phyloP scores from a whole-genome alignment of 2,888 invertebrate genomes.

The Strigamia crassipes region DNA sequence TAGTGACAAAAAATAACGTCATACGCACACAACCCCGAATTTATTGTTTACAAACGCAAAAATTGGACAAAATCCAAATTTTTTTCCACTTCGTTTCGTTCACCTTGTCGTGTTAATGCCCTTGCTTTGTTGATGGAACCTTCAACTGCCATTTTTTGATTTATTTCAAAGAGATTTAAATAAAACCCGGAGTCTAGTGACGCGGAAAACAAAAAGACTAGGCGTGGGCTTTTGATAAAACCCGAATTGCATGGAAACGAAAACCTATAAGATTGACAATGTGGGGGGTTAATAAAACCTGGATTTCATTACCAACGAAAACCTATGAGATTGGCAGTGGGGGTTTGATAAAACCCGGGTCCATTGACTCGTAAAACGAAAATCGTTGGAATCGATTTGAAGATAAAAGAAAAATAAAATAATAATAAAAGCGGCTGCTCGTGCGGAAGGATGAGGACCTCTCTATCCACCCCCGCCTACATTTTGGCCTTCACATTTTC shows the following conservation, averaged over 20 bases:
- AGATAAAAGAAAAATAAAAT: background rate
- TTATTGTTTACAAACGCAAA: background rate
- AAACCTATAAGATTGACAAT: too few species aligned
- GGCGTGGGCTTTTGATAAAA: too few species aligned
- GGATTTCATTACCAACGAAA: too few species aligned
- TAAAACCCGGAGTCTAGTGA: too few species aligned
- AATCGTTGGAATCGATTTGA: background rate
- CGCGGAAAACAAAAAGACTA: too few species aligned
- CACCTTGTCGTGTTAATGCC: background rate
- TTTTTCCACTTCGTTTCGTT: background rate
- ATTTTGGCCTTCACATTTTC: background rate
- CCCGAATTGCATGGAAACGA: too few species aligned
- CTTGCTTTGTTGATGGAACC: background rate
- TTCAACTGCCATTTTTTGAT: background rate
- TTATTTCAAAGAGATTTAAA: background rate
- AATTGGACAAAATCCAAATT: constrained; percentile 7
- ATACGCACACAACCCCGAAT: background rate
- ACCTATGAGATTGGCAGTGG: background rate
- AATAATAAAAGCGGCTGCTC: background rate
- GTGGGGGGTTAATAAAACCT: too few species aligned
- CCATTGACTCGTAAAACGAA: too few species aligned
- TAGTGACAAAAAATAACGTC: background rate
- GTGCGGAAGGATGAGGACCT: constrained; percentile 17
- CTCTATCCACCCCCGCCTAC: constrained; percentile 14
- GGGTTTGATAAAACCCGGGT: background rate